Evolutionary conservation across 92 coral and sea anemone genomes (phyloP).

Genomic region (Hydrozoanthus gracilis): DNA sequence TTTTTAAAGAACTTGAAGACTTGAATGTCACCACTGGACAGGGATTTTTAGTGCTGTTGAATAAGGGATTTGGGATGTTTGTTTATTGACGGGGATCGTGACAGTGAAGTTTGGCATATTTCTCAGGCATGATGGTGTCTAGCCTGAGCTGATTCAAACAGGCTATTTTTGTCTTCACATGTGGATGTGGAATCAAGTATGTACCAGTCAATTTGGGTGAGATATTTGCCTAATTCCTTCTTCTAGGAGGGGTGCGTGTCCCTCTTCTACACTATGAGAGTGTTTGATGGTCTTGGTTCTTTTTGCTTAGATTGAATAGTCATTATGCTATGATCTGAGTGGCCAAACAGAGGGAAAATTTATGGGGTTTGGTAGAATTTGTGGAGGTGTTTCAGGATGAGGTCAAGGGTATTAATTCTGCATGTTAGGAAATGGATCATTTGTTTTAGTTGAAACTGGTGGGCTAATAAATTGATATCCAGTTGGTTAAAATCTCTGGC

Average conservation of each 20-base stretch:
- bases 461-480: conserved; percentile 1
- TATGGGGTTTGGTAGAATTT: conserved; percentile 27
- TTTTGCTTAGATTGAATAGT: conserved; percentile 31
- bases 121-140: conserved; percentile 10
- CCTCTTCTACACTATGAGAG: conserved; percentile 31
- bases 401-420: conserved; percentile 1
- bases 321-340: conserved; percentile 29
- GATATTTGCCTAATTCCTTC: conserved; percentile 36
- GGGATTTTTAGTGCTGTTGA: conserved; percentile 1
- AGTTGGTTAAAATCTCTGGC: conserved; percentile 8
- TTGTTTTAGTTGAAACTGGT: conserved; percentile 1
- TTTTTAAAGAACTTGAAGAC: conserved; percentile 36
- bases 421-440: background rate
- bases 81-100: background rate
- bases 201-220: conserved; percentile 38
- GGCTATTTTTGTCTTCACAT: conserved; percentile 2
- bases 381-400: conserved; percentile 24
- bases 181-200: conserved; percentile 26
- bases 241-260: conserved; percentile 41
- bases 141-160: conserved; percentile 5
- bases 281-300: conserved; percentile 25
- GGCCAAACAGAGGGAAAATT: conserved; percentile 42
- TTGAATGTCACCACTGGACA: conserved; percentile 19
- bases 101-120: conserved; percentile 1
- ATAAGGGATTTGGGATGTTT: conserved; percentile 7